These are phyloP conservation scores for Andrena camellia DNA, from an alignment of 2,888 invertebrate genomes.

Conservation along the genomic window DNA sequence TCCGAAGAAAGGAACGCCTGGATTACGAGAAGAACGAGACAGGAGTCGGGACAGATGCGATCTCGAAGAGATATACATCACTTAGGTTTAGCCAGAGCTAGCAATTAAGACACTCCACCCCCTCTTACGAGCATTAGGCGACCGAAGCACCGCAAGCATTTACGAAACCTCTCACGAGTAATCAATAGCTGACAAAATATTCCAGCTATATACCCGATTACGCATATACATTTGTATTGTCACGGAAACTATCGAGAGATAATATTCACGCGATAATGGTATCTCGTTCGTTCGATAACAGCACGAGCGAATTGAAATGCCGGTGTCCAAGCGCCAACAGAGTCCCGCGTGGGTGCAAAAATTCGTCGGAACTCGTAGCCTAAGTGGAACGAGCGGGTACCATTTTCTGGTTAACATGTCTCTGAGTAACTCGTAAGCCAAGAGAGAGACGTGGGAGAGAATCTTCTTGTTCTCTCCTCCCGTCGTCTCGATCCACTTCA, in stretches of 20 bases:
- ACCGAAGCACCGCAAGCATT: slow-evolving; percentile 81
- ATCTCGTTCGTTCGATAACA: slow-evolving; percentile 53
- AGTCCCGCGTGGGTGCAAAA: too few species aligned
- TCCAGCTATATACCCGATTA: slow-evolving; percentile 60
- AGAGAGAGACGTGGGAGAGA: slow-evolving; percentile 53
- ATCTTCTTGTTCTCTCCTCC: slow-evolving; percentile 33
- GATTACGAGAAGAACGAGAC: background rate
- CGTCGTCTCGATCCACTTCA: slow-evolving; percentile 53
- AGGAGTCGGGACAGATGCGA: slow-evolving; percentile 70
- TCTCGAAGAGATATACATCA: slow-evolving; percentile 69
- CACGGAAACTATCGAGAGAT: slow-evolving; percentile 38
- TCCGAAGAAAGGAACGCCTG: background rate
- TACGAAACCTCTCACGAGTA: slow-evolving; percentile 78
- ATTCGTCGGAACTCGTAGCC: slow-evolving; percentile 14
- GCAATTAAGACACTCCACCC: slow-evolving; percentile 77
- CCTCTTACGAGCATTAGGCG: slow-evolving; percentile 79
- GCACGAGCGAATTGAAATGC: background rate
- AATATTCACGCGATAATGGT: slow-evolving; percentile 12
- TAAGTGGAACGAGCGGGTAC: slow-evolving; percentile 35
- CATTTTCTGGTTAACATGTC: slow-evolving; percentile 28
- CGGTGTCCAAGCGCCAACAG: background rate
- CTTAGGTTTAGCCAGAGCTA: slow-evolving; percentile 78
- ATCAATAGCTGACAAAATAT: slow-evolving; percentile 67
- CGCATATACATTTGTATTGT: slow-evolving; percentile 57
- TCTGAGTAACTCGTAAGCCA: slow-evolving; percentile 38